Base-by-base conservation (phyloP, 2,888 invertebrate species). In the Cyclophora albipunctata region DNA sequence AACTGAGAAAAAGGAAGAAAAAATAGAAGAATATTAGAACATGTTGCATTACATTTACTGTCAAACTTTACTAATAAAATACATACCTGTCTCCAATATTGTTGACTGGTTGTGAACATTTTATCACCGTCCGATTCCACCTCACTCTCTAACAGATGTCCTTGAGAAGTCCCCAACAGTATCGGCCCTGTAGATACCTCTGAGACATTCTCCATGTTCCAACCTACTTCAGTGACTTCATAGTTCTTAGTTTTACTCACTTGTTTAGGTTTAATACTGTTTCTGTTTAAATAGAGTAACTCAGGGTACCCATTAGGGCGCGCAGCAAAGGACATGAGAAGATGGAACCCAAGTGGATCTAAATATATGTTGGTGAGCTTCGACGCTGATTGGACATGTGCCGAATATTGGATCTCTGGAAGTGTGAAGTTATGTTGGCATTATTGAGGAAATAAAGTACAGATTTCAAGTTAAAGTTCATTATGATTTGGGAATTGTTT, bases 71-170 rank as follows among this genome's bases (percentile, higher is more conserved):
- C 34, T 45, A 41, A 7, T 37, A 34, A 34, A 48, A 51, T 53
- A 20, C 5, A 37, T 88, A 96, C 96, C 92, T 96, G 96, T 84
- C 94, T 94, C 90, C 94, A 93, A 82, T 95, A 96, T 66, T 94
- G 94, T 66, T 95, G 95, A 51, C 82, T 81, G 0, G 92, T 92
- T 48, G 93, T 93, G 73, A 96, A 95, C 76, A 95, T 92, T 72
- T 93, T 94, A 54, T 98, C 97, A 55, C 93, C 95, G 48, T 95
- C 94, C 6, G 93, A 89, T 33, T 92, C 92, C 47, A 98, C 90
- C 76, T 98, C 97, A 0, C 95, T 95, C 83, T 98, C 98, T 78
- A 97, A 93, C 55, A 98, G 94, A 45, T 96, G 87, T 0, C 98
- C 98, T 73, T 94, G 95, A 0, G 95, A 95, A 0, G 97, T 98